Evolutionary conservation across 2,888 invertebrate genomes (phyloP).

Genomic region (Amphipyra tragopoginis): DNA sequence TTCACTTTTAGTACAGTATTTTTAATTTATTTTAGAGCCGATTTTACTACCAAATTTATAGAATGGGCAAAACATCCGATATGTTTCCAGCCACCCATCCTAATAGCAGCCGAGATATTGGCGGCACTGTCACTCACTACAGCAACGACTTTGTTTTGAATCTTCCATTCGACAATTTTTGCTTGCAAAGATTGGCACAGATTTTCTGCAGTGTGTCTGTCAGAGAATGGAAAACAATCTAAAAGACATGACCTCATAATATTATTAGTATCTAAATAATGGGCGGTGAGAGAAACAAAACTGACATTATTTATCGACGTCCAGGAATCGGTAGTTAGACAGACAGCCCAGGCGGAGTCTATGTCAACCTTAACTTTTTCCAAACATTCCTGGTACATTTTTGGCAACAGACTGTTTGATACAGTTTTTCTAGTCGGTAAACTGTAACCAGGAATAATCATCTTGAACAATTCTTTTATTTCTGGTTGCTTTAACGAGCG

Average conservation of each 20-base stretch:
- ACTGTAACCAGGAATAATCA: constrained; percentile 8
- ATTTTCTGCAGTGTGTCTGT: constrained; percentile 14
- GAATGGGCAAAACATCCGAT: constrained; percentile 28
- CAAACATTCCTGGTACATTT: background rate
- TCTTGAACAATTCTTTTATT: constrained; percentile 1
- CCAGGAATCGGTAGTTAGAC: constrained; percentile 25
- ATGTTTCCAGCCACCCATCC: constrained; percentile 30
- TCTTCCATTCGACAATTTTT: constrained; percentile 18
- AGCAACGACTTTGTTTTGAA: constrained; percentile 19
- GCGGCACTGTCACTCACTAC: constrained; percentile 19
- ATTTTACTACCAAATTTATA: constrained; percentile 13
- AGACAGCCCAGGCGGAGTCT: constrained; percentile 5
- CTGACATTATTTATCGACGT: constrained; percentile 15
- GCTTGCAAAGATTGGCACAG: constrained; percentile 4
- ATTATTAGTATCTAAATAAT: constrained; percentile 14
- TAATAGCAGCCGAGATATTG: constrained; percentile 28
- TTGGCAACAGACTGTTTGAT: constrained; percentile 5
- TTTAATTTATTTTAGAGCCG: constrained; percentile 10
- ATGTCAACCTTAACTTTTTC: background rate
- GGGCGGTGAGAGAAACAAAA: constrained; percentile 16
- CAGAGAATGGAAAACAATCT: constrained; percentile 11
- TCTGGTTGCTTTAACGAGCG: constrained; percentile 3
- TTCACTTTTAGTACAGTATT: constrained; percentile 18
- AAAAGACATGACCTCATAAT: constrained; percentile 5
- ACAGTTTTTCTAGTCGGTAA: constrained; percentile 8